phyloP scores from a whole-genome alignment of 2,797 vertebrate genomes.

The Gallinago solitaria region DNA sequence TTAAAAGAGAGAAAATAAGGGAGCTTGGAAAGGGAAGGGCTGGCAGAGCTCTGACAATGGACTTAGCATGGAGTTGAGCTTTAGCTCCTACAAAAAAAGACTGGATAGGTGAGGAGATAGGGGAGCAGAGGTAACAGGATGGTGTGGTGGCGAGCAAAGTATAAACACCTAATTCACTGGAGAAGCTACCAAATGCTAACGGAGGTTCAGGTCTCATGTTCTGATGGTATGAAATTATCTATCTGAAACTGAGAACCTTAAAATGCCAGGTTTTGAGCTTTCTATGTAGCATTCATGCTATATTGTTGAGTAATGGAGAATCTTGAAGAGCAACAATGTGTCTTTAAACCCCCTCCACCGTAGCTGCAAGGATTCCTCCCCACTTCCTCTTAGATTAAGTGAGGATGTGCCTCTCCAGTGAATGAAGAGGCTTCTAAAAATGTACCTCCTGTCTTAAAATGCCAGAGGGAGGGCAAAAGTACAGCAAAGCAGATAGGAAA shows the following conservation, averaged over 20 bases:
- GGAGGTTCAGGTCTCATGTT: not conserved
- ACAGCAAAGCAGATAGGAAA: not conserved
- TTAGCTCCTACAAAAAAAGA: not conserved
- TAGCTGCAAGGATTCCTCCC: not conserved
- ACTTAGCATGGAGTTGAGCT: not conserved
- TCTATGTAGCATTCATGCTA: not conserved
- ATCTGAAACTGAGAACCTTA: not conserved
- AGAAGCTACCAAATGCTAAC: not conserved
- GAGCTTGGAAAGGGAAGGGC: not conserved
- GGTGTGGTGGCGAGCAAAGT: rapidly evolving
- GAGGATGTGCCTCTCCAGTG: not conserved
- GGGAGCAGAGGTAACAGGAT: not conserved
- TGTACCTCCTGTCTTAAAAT: not conserved
- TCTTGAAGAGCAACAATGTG: not conserved
- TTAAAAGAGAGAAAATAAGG: not conserved
- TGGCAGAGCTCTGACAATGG: not conserved
- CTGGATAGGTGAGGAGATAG: rapidly evolving
- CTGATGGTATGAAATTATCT: not conserved
- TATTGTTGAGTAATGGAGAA: not conserved
- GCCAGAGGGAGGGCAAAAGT: not conserved
- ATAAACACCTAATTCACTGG: not conserved
- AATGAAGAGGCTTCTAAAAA: not conserved
- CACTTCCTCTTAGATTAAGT: not conserved
- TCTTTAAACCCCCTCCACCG: not conserved
- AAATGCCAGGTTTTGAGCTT: not conserved